These are phyloP conservation scores for Meteorus colon DNA, from an alignment of 2,888 invertebrate genomes.

Conservation along the genomic window DNA sequence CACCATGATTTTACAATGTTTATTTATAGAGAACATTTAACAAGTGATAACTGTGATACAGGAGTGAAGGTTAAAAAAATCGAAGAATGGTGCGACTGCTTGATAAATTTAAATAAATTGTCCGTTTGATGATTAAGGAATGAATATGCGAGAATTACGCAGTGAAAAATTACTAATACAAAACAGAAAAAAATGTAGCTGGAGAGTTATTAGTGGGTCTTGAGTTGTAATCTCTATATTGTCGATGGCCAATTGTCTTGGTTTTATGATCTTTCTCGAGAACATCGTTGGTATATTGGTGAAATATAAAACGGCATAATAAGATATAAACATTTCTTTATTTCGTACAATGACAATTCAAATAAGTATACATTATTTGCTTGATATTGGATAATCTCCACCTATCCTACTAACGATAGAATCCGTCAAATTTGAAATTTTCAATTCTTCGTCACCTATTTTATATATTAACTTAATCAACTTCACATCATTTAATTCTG, in stretches of 20 bases:
- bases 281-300: slow-evolving; percentile 48
- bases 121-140: slow-evolving; percentile 39
- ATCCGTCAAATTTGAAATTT: slow-evolving; percentile 74
- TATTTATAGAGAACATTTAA: slow-evolving; percentile 58
- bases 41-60: slow-evolving; percentile 64
- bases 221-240: slow-evolving; percentile 45
- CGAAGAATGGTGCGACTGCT: slow-evolving; percentile 30
- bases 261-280: slow-evolving; percentile 46
- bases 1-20: slow-evolving; percentile 50
- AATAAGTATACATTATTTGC: slow-evolving; percentile 48
- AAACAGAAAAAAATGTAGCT: slow-evolving; percentile 13
- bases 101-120: slow-evolving; percentile 49
- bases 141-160: slow-evolving; percentile 24
- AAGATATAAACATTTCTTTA: slow-evolving; percentile 32
- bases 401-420: slow-evolving; percentile 81
- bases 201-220: slow-evolving; percentile 31
- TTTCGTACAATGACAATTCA: slow-evolving; percentile 13
- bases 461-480: slow-evolving; percentile 79
- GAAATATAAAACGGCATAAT: slow-evolving; percentile 49
- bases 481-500: slow-evolving; percentile 73
- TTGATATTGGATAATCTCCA: slow-evolving; percentile 77
- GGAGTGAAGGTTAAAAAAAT: slow-evolving; percentile 47
- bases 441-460: slow-evolving; percentile 75
- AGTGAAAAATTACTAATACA: slow-evolving; percentile 18
- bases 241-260: slow-evolving; percentile 41